Base-by-base conservation (phyloP, 1,140 invertebrate species). In the Zaprionus camerounensis region DNA sequence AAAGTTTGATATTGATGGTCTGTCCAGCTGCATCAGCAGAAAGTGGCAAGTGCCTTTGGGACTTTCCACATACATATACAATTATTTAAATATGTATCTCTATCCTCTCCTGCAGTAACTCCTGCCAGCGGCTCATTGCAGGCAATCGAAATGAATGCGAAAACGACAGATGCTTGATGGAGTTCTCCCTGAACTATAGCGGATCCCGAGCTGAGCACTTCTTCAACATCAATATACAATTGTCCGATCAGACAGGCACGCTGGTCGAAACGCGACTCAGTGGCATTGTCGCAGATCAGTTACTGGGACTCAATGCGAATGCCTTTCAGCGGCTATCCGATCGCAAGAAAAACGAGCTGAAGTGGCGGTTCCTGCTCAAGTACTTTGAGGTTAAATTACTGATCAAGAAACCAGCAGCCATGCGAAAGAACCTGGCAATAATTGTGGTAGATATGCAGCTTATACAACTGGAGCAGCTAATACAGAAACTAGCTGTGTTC, bases 191-290 rank as follows among this genome's bases (percentile, higher is more conserved):
- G 15, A 57, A 63, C 12, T 87, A 87, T 77, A 93, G 92, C 82
- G 93, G 76, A 7, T 24, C 53, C 78, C 93, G 82, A 6, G 75
- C 13, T 63, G 93, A 49, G 85, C 91, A 85, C 62, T 91, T 91
- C 28, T 95, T 94, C 64, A 94, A 95, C 81, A 92, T 95, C 5
- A 90, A 84, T 61, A 79, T 95, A 2, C 88, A 91, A 3, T 68
- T 95, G 5, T 91, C 92, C 4, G 94, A 95, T 92, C 94, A 94
- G 44, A 94, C 94, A 22, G 94, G 94, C 6, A 93, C 93, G 15
- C 71, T 95, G 15, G 38, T 82, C 0, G 93, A 94, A 61, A 92
- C 93, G 55, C 91, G 93, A 41, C 78, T 95, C 5, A 93, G 81
- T 57, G 93, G 93, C 46, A 69, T 64, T 4, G 78, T 91, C 24